Conservation (phyloP, 2,888 invertebrate genomes). For the Rhingia rostrata region DNA sequence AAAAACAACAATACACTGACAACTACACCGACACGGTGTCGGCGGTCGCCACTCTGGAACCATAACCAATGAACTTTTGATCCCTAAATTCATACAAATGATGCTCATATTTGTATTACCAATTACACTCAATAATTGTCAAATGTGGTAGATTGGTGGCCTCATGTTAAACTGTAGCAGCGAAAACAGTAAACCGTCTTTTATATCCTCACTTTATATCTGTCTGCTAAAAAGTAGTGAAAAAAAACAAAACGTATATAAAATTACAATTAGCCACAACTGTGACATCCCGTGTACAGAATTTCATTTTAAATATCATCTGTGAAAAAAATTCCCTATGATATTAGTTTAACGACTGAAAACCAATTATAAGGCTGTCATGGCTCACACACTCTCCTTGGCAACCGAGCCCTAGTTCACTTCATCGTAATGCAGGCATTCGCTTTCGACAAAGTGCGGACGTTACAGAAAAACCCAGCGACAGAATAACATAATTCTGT, state of each 20-base stretch:
- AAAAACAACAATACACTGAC: too few species aligned
- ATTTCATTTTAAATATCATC: constrained; percentile 46
- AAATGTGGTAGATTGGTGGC: constrained; percentile 62
- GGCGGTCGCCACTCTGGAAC: constrained; percentile 25
- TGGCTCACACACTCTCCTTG: background rate
- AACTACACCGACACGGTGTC: background rate
- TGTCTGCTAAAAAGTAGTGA: constrained; percentile 18
- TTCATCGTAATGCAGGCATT: background rate
- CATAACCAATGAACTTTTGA: constrained; percentile 16
- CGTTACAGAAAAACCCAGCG: constrained; percentile 16
- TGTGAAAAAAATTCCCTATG: constrained; percentile 40
- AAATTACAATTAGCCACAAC: constrained; percentile 71
- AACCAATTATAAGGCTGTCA: constrained; percentile 68
- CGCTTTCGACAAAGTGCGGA: background rate
- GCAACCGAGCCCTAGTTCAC: background rate
- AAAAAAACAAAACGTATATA: constrained; percentile 44
- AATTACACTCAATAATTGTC: constrained; percentile 62
- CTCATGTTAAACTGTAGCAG: constrained; percentile 17
- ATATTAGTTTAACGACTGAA: constrained; percentile 66
- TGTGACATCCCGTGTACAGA: constrained; percentile 55
- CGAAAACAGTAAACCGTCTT: background rate
- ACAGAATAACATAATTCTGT: constrained; percentile 66
- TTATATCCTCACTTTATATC: background rate
- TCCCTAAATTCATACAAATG: constrained; percentile 19
- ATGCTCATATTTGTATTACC: constrained; percentile 37